Conservation (phyloP, 2,888 invertebrate species). For the Hirtodrosophila cameraria region DNA sequence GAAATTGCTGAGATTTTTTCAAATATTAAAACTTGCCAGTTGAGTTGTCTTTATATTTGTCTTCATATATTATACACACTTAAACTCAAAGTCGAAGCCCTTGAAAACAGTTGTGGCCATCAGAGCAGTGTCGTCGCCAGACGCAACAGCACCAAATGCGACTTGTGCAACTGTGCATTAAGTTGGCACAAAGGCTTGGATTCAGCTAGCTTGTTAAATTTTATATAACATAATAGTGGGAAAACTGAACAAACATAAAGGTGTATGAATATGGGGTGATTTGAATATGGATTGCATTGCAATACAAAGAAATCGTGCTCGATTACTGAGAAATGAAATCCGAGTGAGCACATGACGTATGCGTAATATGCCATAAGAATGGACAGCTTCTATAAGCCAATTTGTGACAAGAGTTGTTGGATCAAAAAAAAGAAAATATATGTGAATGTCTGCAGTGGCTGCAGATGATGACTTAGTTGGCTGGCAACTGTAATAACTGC, state of each 20-base stretch:
- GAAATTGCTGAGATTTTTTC: too few relatives aligned
- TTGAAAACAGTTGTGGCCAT: conserved; percentile 53
- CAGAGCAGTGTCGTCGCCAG: conserved; percentile 24
- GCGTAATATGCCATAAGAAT: conserved; percentile 26
- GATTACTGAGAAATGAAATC: conserved; percentile 62
- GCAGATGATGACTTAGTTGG: conserved; percentile 53
- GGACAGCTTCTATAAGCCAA: not conserved
- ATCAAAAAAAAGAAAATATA: too few relatives aligned
- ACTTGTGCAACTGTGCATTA: conserved; percentile 34
- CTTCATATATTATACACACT: not conserved
- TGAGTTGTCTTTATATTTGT: too few relatives aligned
- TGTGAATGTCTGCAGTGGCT: conserved; percentile 21
- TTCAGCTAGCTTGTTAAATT: too few relatives aligned
- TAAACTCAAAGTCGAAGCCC: conserved; percentile 41
- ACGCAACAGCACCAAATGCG: conserved; percentile 3
- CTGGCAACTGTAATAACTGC: conserved; percentile 73
- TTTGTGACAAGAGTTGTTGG: not conserved
- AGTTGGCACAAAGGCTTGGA: not conserved
- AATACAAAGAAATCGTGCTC: conserved; percentile 56
- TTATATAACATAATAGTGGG: not conserved
- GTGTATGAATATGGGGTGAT: conserved; percentile 15
- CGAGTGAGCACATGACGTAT: conserved; percentile 60
- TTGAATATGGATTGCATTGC: conserved; percentile 50
- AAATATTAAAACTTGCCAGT: too few relatives aligned
- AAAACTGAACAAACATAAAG: conserved; percentile 42